Evolutionary conservation across 2,797 vertebrate species (phyloP).

Genomic region (Lepus oiostolus): DNA sequence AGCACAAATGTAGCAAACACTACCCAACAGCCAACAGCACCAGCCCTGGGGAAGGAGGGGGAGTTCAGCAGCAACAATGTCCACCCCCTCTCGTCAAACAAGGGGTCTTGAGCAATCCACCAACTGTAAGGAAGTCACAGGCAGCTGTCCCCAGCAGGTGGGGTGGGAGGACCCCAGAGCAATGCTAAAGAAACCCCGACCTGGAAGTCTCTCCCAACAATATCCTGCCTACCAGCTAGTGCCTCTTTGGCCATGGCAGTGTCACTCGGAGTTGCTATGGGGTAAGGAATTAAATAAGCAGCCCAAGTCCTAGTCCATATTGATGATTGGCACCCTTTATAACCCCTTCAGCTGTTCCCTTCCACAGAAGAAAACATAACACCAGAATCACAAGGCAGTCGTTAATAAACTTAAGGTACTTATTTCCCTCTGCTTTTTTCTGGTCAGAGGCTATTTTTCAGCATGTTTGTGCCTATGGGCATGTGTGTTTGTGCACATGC

Average conservation of each 20-base stretch:
- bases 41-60: background rate
- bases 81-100: background rate
- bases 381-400: background rate
- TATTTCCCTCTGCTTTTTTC: background rate
- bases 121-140: background rate
- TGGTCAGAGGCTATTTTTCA: background rate
- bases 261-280: background rate
- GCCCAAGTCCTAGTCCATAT: background rate
- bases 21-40: background rate
- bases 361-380: background rate
- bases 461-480: background rate
- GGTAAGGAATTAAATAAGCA: background rate
- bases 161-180: background rate
- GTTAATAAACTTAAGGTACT: background rate
- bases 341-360: background rate
- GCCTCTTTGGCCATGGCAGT: too few relatives aligned
- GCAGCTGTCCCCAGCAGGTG: background rate
- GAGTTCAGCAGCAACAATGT: background rate
- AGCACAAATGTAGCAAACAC: background rate
- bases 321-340: background rate
- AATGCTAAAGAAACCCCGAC: background rate
- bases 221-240: background rate
- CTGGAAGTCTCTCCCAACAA: background rate
- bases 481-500: background rate
- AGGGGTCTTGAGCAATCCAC: background rate